Evolutionary conservation across 2,113 vertebrate genomes (phyloP), one percentile per base, ranked within the genome.

Genomic region (Petrocephalus zakoni): DNA sequence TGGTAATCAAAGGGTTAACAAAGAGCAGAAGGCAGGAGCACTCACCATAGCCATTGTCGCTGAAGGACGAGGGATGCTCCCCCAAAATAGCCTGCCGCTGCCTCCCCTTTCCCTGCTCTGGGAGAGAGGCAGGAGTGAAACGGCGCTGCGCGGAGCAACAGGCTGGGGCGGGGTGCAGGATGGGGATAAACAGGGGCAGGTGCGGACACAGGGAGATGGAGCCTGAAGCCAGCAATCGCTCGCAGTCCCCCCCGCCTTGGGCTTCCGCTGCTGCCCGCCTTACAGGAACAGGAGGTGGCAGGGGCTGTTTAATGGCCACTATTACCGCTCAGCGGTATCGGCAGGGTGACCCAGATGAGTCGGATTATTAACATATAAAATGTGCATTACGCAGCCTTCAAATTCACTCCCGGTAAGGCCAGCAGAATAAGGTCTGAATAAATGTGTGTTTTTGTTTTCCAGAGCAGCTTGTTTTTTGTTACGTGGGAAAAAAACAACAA

Each of bases 11-110:
- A 49, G 42, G 7, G 7, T 22, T 22, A 13, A 49, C 8, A 3
- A 42, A 4, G 78, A 82, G 17, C 21, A 9, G 4, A 7, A 37
- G 42, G 42, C 4, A 37, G 42, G 13, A 11, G 72, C 22, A 96
- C 97, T 97, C 95, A 99, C 98, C 97, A 92, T 98, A 99, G 90
- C 97, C 95, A 92, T 97, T 98, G 93, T 97, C 96, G 92, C 95
- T 95, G 93, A 96, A 97, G 13, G 96, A 97, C 88, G 97, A 98
- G 17, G 98, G 98, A 90, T 99, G 98, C 91, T 99, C 98, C 94
- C 98, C 98, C 93, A 99, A 92, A 94, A 99, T 99, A 93, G 98
- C 98, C 94, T 98, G 98, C 90, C 97, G 95, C 94, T 98, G 97
- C 89, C 97, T 95, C 88, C 97, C 97, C 94, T 98, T 98, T 89